Base-by-base conservation (phyloP, 2,797 vertebrate species). In the Sebastes kiyomatsui region DNA sequence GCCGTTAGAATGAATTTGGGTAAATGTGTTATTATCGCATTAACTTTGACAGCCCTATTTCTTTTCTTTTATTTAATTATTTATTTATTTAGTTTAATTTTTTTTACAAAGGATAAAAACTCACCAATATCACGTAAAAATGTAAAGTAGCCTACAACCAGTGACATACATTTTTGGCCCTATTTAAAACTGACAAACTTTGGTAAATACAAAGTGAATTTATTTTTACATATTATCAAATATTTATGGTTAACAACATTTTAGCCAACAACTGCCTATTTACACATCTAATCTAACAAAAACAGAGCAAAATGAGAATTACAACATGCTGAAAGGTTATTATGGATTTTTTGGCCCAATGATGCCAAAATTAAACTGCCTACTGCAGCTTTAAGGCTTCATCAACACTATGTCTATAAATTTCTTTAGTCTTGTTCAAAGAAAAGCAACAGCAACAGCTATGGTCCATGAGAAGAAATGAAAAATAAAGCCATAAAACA, bases 171-270 rank as follows among this genome's bases (percentile, higher is more conserved):
- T 22, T 60, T 60, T 35, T 16, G 42, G 3, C 42, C 42, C 6
- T 27, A 32, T 58, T 71, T 65, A 30, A 67, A 75, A 33, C 14
- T 76, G 7, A 32, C 23, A 20, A 25, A 62, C 33, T 30, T 13
- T 67, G 20, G 16, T 14, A 54, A 42, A 42, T 56, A 69, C 32
- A 69, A 23, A 23, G 16, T 58, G 11, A 46, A 13, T 16, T 7
- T 32, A 11, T 22, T 68, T 14, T 14, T 33, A 0, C 4, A 20
- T 12, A 16, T 33, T 46, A 46, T 46, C 16, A 20, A 38, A 2
- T 38, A 38, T 46, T 46, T 46, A 16, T 1, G 0, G 13, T 46
- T 16, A 46, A 13, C 14, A 46, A 52, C 14, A 12, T 30, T 64
- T 67, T 28, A 12, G 7, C 4, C 9, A 35, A 28, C 12, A 46